Evolutionary conservation across 2,797 vertebrate species (phyloP).

Genomic region (Onychomys leucogaster): DNA sequence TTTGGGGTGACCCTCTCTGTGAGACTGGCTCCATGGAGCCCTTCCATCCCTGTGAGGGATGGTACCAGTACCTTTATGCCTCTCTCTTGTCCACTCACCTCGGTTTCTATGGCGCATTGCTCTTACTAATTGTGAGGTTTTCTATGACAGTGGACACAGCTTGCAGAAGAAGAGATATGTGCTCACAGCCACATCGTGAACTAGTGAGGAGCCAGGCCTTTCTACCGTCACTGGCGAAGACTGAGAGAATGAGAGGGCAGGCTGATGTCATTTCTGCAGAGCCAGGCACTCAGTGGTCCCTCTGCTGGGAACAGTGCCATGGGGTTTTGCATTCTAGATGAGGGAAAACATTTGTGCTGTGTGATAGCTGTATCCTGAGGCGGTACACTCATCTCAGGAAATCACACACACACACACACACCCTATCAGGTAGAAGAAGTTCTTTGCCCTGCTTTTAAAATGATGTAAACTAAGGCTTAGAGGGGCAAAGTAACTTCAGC

Average conservation of each 20-base stretch:
- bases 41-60: not conserved
- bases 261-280: not conserved
- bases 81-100: not conserved
- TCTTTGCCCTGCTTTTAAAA: not conserved
- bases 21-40: not conserved
- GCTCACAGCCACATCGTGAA: not conserved
- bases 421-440: not conserved
- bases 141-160: not conserved
- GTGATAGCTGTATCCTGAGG: not conserved
- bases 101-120: not conserved
- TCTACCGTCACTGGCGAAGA: not conserved
- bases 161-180: not conserved
- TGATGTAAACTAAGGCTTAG: conserved; percentile 39
- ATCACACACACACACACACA: not conserved
- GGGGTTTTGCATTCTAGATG: not conserved
- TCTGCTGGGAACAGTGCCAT: not conserved
- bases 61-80: not conserved
- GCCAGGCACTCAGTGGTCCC: not conserved
- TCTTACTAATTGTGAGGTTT: not conserved
- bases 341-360: not conserved
- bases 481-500: conserved; percentile 51
- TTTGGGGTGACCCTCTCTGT: not conserved
- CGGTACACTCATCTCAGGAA: not conserved
- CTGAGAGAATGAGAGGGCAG: not conserved
- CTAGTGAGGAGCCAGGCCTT: not conserved